Evolutionary conservation across 2,797 vertebrate species (phyloP), one percentile per base, ranked within the genome.

Genomic region (Parauchenoglanis punctatus): DNA sequence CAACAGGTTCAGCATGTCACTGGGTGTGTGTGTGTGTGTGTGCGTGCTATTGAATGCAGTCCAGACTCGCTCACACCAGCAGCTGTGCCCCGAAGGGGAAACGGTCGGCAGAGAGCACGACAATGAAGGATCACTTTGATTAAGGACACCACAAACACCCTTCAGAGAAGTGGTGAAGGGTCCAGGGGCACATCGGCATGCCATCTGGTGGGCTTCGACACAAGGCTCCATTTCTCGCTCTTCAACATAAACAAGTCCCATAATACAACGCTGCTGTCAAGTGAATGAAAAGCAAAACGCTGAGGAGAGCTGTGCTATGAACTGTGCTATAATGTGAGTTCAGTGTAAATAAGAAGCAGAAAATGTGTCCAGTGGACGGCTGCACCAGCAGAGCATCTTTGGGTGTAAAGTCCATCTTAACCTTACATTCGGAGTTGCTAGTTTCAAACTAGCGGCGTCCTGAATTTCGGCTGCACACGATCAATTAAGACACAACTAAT

Each of bases 171-270:
- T 87, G 86, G 89, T 78, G 85, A 90, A 91, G 90, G 87, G 88
- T 91, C 88, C 54, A 61, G 87, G 87, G 84, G 78, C 88, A 86
- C 44, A 86, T 88, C 88, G 90, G 54, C 25, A 35, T 15, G 83
- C 91, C 92, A 93, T 93, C 91, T 92, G 93, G 90, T 61, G 76
- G 76, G 75, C 70, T 90, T 89, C 86, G 88, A 76, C 82, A 63
- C 70, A 35, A 88, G 77, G 46, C 70, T 84, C 65, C 75, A 59
- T 86, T 70, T 23, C 78, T 78, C 61, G 31, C 75, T 85, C 85
- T 67, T 81, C 65, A 1, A n/a, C n/a, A n/a, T 49, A 28, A 82
- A 65, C 46, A 63, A 63, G 10, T 6, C 49, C 35, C 6, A 63
- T 46, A 49, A 63, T 63, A 63, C 40, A 81, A 46, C 23, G n/a